Evolutionary conservation across 2,797 vertebrate genomes (phyloP).

Genomic region (Hydrolagus colliei): DNA sequence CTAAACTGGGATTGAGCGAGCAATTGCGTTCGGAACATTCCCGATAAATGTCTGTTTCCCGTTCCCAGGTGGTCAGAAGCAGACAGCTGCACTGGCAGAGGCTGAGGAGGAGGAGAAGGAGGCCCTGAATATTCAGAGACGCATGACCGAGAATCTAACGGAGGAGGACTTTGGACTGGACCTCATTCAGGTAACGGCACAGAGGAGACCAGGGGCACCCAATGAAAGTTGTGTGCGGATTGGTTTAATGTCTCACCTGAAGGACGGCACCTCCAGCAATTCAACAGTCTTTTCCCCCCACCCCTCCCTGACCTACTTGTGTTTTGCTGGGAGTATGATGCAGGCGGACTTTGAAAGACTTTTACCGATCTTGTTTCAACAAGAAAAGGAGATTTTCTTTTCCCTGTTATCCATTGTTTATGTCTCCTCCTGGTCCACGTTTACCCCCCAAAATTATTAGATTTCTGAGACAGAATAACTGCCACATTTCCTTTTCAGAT

Average conservation of each 20-base stretch:
- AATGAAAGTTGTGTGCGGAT: neutral
- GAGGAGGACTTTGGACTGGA: constrained; percentile 88
- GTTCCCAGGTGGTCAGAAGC: constrained; percentile 53
- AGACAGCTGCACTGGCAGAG: constrained; percentile 71
- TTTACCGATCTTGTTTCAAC: no score
- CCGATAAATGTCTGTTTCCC: neutral
- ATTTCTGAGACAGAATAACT: no score
- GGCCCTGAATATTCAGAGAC: constrained; percentile 79
- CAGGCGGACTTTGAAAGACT: no score
- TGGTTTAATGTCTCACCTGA: neutral
- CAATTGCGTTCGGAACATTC: neutral
- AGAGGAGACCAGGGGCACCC: neutral
- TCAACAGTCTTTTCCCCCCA: neutral
- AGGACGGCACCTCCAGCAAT: neutral
- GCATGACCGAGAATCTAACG: constrained; percentile 69
- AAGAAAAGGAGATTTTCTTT: no score
- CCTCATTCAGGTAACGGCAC: constrained; percentile 60
- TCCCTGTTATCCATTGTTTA: no score
- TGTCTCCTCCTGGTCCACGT: no score
- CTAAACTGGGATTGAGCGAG: no score
- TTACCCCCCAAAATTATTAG: no score
- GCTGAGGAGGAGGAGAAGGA: constrained; percentile 87
- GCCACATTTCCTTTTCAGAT: no score
- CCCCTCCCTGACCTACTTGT: neutral
- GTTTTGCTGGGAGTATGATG: no score